Evolutionary conservation across 2,888 invertebrate species (phyloP).

Genomic region (Seira sanloemensis): DNA sequence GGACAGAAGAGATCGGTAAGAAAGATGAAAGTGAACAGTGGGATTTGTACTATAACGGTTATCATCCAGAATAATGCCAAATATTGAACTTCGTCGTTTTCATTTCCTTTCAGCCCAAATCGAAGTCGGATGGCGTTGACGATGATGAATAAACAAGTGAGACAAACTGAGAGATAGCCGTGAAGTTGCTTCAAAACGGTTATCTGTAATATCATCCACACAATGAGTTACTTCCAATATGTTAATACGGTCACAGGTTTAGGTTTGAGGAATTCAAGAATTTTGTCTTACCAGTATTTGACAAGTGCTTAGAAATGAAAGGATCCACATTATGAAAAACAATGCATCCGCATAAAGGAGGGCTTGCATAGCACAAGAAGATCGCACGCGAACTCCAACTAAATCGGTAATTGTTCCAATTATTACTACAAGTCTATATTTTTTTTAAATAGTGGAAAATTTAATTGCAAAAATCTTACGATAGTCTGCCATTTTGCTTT

Average conservation of each 20-base stretch:
- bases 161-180: slow-evolving; percentile 62
- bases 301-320: slow-evolving; percentile 60
- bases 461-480: slow-evolving; percentile 45
- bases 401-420: too few species aligned
- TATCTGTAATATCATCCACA: slow-evolving; percentile 38
- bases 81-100: slow-evolving; percentile 67
- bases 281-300: slow-evolving; percentile 67
- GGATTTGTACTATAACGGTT: slow-evolving; percentile 65
- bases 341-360: slow-evolving; percentile 60
- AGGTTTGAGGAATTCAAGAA: too few species aligned
- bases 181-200: slow-evolving; percentile 65
- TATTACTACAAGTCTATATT: too few species aligned
- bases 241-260: not conserved
- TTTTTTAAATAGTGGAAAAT: too few species aligned
- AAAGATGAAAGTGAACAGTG: slow-evolving; percentile 64
- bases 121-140: slow-evolving; percentile 61
- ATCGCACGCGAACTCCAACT: slow-evolving; percentile 66
- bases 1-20: slow-evolving; percentile 67
- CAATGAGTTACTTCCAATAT: not conserved
- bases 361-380: slow-evolving; percentile 62
- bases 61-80: slow-evolving; percentile 68
- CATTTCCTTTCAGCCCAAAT: slow-evolving; percentile 66
- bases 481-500: slow-evolving; percentile 45
- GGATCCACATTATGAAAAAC: slow-evolving; percentile 63
- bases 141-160: slow-evolving; percentile 57